Conservation (phyloP, 2,888 invertebrate species). For the Campoplex capitator region DNA sequence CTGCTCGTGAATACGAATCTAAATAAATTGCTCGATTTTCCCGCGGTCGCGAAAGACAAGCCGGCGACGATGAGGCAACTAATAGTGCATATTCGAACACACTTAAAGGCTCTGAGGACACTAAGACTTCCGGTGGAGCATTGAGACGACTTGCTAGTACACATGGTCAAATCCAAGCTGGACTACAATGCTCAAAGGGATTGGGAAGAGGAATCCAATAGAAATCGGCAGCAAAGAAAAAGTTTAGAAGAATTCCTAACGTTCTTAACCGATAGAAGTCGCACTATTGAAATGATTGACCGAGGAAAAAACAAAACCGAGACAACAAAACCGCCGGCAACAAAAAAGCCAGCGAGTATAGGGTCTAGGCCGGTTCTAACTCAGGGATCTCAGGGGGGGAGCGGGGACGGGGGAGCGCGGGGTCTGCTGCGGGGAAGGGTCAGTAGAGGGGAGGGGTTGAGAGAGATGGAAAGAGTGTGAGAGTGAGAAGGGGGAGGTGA, state of each 20-base stretch:
- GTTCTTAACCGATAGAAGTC: slow-evolving; percentile 48
- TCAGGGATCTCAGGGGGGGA: too few relatives aligned
- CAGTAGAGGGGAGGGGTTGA: too few relatives aligned
- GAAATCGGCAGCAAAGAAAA: not conserved
- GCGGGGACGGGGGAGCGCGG: too few relatives aligned
- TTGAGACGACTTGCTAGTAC: slow-evolving; percentile 61
- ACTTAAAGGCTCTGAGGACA: slow-evolving; percentile 50
- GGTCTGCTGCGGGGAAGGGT: too few relatives aligned
- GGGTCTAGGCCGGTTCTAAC: too few relatives aligned
- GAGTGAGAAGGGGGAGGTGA: too few relatives aligned
- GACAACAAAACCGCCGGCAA: not conserved
- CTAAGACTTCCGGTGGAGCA: slow-evolving; percentile 51
- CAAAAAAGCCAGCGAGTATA: too few relatives aligned
- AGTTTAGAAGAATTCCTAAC: slow-evolving; percentile 47
- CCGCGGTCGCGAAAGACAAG: slow-evolving; percentile 55
- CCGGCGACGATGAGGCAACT: slow-evolving; percentile 49
- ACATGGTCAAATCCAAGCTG: slow-evolving; percentile 57
- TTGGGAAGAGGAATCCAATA: slow-evolving; percentile 52
- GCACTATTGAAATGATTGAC: slow-evolving; percentile 51
- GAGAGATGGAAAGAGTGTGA: too few relatives aligned
- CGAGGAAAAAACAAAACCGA: slow-evolving; percentile 45
- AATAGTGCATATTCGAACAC: slow-evolving; percentile 53
- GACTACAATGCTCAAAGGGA: slow-evolving; percentile 56
- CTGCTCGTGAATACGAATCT: slow-evolving; percentile 53
- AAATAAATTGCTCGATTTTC: slow-evolving; percentile 60